phyloP scores from a whole-genome alignment of 2,113 vertebrate species.

The Bujurquina vittata region DNA sequence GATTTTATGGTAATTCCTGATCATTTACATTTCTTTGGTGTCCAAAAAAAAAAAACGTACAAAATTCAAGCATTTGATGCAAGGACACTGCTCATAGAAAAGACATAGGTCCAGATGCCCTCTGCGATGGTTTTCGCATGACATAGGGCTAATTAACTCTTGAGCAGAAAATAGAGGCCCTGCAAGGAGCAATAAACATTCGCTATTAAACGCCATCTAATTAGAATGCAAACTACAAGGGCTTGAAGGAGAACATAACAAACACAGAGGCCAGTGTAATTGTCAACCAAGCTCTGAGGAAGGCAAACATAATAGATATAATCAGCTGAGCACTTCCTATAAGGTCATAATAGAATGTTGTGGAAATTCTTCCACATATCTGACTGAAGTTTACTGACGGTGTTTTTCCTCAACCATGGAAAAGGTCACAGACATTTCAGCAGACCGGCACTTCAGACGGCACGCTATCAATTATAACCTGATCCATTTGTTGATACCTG shows the following conservation, averaged over 20 bases:
- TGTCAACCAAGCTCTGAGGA: constrained; percentile 59
- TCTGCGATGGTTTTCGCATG: constrained; percentile 63
- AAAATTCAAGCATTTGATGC: not conserved
- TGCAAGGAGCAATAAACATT: constrained; percentile 72
- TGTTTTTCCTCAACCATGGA: constrained; percentile 27
- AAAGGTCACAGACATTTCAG: constrained; percentile 65
- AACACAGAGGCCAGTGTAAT: constrained; percentile 66
- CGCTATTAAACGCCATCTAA: constrained; percentile 73
- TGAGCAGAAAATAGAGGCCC: constrained; percentile 63
- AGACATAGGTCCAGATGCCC: constrained; percentile 49
- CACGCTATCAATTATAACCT: constrained; percentile 54
- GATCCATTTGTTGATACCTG: constrained; percentile 33
- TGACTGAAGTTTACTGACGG: constrained; percentile 49
- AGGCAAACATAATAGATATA: constrained; percentile 65
- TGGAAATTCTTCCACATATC: constrained; percentile 42
- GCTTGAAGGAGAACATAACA: constrained; percentile 72
- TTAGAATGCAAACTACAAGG: constrained; percentile 71
- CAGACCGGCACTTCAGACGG: constrained; percentile 38
- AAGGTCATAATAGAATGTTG: constrained; percentile 54
- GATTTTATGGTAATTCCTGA: constrained; percentile 30
- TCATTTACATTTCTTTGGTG: constrained; percentile 9
- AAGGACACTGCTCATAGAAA: constrained; percentile 38
- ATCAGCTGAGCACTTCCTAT: constrained; percentile 50
- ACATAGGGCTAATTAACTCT: constrained; percentile 72
- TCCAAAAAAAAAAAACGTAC: not conserved